Conservation (phyloP, 2,888 invertebrate species). For the Marronus borbonicus region DNA sequence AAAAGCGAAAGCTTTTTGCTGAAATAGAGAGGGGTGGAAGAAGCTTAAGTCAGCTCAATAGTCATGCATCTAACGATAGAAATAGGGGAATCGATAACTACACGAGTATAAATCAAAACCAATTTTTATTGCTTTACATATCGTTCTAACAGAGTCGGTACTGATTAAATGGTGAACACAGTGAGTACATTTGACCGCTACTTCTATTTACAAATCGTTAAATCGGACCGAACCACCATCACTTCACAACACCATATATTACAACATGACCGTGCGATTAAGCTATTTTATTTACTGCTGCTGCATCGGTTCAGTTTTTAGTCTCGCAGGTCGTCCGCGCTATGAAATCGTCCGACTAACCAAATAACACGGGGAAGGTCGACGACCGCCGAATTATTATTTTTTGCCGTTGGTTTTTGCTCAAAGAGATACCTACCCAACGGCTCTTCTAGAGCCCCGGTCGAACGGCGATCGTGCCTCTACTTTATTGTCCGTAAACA, state of each 20-base stretch:
- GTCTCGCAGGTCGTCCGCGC: conserved; percentile 28
- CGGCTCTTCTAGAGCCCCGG: conserved; percentile 1
- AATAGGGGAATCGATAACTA: no score
- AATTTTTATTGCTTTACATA: no score
- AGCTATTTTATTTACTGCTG: conserved; percentile 27
- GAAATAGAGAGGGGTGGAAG: no score
- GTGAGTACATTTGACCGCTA: not conserved
- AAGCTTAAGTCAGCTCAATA: no score
- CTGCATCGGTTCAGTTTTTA: conserved; percentile 26
- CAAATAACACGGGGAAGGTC: conserved; percentile 45
- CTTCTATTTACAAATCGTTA: not conserved
- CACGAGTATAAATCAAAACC: no score
- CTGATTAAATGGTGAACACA: not conserved
- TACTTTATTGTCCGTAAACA: conserved; percentile 7
- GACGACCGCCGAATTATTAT: conserved; percentile 40
- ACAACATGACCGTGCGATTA: conserved; percentile 26
- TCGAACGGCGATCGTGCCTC: not conserved
- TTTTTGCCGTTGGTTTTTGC: conserved; percentile 23
- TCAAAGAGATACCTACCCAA: conserved; percentile 29
- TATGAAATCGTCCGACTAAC: conserved; percentile 47
- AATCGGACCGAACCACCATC: not conserved
- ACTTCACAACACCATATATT: not conserved
- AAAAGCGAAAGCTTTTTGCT: no score
- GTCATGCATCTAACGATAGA: no score
- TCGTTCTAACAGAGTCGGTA: no score